Base-by-base conservation (phyloP, 30 jellyfish, hydroid and myxozoan species). In the Aurelia aurita region DNA sequence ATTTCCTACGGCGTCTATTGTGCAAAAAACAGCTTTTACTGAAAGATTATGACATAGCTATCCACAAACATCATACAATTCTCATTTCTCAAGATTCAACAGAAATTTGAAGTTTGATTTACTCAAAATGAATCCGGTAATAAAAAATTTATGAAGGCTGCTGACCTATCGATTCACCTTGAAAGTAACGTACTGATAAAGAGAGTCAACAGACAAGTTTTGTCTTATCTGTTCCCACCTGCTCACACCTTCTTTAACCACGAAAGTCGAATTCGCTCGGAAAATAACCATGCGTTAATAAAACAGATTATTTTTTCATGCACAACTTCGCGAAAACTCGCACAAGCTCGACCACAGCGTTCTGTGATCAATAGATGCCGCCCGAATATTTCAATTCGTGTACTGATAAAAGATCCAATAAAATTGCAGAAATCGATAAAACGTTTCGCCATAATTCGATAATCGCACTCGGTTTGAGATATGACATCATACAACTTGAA, bases 401-500 rank as follows among this genome's bases (percentile, higher is more conserved):
- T 53, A 62, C 34, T 39, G 85, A 66, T 72, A 81, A n/a, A n/a
- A 64, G 69, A 81, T 72, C 62, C 66, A 39, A 78, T 79, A 78
- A 78, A 78, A 60, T 65, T 69, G 91, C 75, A 58, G 60, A 74
- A 49, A 53, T 74, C 74, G 74, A 60, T 46, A 31, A 74, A 54
- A 35, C 60, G 29, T 49, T 63, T 57, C 86, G 55, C 47, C 72
- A 26, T 74, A 74, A 81, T 81, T 75, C 80, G 80, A 66, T 72
- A 53, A 22, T 74, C 60, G 65, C 34, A 43, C 54, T 79, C 76
- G 90, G 80, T 61, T 62, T 63, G 39, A 31, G 85, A 62, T 27
- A 85, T 85, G 85, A 85, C 95, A 73, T 85, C 95, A 81, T 81
- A 81, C 80, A 62, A 81, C 58, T 69, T 81, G 91, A 73, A 84